A percentile compares a stretch with the other conserved stretches of the same genome.
Evolutionary conservation across 2,888 invertebrate genomes (phyloP).

Genomic region (Drosophila dives): DNA sequence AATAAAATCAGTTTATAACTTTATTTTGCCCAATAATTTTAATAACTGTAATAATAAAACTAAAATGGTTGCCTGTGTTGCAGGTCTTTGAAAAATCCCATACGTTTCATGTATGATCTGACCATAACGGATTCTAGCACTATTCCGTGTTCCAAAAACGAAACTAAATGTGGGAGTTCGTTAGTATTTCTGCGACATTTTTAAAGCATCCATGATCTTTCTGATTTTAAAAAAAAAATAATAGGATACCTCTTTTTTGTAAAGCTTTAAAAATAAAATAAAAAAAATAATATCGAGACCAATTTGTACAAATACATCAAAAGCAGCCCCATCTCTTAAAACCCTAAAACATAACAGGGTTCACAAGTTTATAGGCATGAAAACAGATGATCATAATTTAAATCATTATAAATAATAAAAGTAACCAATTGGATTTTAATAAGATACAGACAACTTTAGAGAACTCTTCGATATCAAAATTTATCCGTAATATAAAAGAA

Average conservation of each 20-base stretch:
- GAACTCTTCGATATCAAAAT: not conserved
- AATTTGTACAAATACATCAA: too few relatives aligned
- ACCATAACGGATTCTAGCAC: not conserved
- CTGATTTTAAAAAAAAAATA: not conserved
- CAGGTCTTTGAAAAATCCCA: not conserved
- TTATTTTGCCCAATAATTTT: not conserved
- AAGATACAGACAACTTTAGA: not conserved
- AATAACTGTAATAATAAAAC: not conserved
- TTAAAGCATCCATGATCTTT: not conserved
- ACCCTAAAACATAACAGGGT: too few relatives aligned
- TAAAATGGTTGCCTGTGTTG: not conserved
- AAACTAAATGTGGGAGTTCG: not conserved
- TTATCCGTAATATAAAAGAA: not conserved
- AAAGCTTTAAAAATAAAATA: too few relatives aligned
- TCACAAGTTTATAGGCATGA: too few relatives aligned
- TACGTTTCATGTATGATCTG: not conserved
- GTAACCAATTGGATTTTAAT: not conserved
- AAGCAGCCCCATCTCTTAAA: too few relatives aligned
- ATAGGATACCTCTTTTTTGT: too few relatives aligned
- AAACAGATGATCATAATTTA: too few relatives aligned
- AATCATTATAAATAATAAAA: not conserved
- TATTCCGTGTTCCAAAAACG: not conserved
- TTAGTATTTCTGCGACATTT: not conserved
- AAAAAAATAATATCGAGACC: too few relatives aligned
- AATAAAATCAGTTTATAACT: not conserved